Base-by-base conservation (phyloP, 2,888 invertebrate genomes). In the Timandra comae region DNA sequence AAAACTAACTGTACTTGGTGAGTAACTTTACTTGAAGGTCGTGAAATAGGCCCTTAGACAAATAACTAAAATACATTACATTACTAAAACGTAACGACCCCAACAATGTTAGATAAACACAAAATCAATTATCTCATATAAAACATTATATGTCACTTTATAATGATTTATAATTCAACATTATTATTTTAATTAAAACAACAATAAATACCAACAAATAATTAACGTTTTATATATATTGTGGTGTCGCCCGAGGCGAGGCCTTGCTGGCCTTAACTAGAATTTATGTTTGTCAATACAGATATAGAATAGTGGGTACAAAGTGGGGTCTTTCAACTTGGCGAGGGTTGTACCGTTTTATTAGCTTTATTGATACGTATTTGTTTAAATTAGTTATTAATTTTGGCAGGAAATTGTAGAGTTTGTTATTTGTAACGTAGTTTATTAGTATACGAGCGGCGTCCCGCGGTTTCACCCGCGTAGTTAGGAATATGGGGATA, bases 251-350 rank as follows among this genome's bases (percentile, higher is more conserved):
- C 64, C 30, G 43, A 35, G 66, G 73, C 66, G 41, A 44, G 38
- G 45, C 45, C 35, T 50, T 65, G 64, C 60, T 51, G 54, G 32
- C 33, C 46, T 53, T 81, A 81, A 80, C 80, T 69, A 80, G 69
- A 78, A 79, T 76, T 74, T 77, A 81, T 70, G 43, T 41, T 41
- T 43, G 16, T 32, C 38, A 50, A 45, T 61, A 67, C 67, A 66
- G 58, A 49, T 55, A 48, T 38, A 56, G 56, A 56, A 61, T 35
- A 52, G 44, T 30, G 29, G 29, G 32, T 38, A 53, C 47, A 43
- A 52, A 43, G 37, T 48, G 35, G 41, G 41, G 28, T 12, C 12
- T 30, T 38, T 26, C 22, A 33, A 31, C 26, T 30, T 28, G 16
- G 29, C 13, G 30, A 52, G 35, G 53, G 56, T 36, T 49, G 47